phyloP scores from a whole-genome alignment of 2,888 invertebrate genomes.

The Cordilura impudica region DNA sequence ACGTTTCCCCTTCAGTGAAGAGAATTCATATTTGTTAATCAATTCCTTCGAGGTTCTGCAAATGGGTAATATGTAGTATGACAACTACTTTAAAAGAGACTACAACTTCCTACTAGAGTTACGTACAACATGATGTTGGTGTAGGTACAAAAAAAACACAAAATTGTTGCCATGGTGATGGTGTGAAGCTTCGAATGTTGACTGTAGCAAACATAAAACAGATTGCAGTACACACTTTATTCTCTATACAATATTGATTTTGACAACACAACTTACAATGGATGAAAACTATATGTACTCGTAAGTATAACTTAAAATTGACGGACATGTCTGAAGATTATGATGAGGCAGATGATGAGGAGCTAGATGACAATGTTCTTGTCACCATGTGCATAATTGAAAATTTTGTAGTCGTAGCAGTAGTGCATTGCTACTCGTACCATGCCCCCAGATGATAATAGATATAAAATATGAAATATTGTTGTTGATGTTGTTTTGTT shows the following conservation, averaged over 20 bases:
- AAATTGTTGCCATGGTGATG: slow-evolving; percentile 9
- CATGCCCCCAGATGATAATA: too few relatives aligned
- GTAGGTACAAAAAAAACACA: slow-evolving; percentile 5
- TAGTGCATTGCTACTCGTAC: not conserved
- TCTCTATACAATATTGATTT: slow-evolving; percentile 49
- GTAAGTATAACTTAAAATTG: slow-evolving; percentile 36
- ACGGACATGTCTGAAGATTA: slow-evolving; percentile 39
- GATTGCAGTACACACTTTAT: slow-evolving; percentile 6
- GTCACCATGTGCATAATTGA: slow-evolving; percentile 49
- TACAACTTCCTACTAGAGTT: not conserved
- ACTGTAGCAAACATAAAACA: slow-evolving; percentile 41
- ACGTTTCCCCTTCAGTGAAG: too few relatives aligned
- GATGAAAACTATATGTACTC: slow-evolving; percentile 32
- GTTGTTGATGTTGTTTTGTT: slow-evolving; percentile 12
- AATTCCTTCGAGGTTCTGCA: too few relatives aligned
- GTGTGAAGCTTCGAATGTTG: slow-evolving; percentile 41
- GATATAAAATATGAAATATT: too few relatives aligned
- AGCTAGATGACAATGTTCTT: slow-evolving; percentile 34
- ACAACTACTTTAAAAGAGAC: not conserved
- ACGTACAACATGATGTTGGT: not conserved
- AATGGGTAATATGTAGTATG: slow-evolving; percentile 3
- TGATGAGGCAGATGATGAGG: not conserved
- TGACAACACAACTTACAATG: slow-evolving; percentile 35
- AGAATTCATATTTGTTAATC: too few relatives aligned
- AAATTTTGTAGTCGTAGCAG: slow-evolving; percentile 14